Base-by-base conservation (phyloP, 2,113 vertebrate genomes). In the Mus spicilegus region DNA sequence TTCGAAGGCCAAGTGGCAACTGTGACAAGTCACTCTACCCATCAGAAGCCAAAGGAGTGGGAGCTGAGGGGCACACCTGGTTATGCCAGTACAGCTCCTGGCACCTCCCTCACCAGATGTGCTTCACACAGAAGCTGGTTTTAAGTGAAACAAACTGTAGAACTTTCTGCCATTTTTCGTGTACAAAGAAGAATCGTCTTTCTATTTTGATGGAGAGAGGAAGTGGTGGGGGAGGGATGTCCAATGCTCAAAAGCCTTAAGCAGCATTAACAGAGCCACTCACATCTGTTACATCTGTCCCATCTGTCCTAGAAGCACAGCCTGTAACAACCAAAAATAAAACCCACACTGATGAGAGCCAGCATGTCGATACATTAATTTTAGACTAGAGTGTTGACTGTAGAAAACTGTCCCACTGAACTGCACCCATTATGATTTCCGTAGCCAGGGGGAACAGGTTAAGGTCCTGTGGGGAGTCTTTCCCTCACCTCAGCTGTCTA, bases 211-310 rank as follows among this genome's bases (percentile, higher is more conserved):
- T 54, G 24, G 13, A 11, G 58, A 20, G 70, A 10, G 0, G 28
- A 67, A 30, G 19, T 42, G 30, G 9, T 24, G 12, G 51, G 7
- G 5, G 61, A 42, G 39, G 14, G 13, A 10, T 10, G 26, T 76
- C 63, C 56, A 87, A 1, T 12, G 82, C 39, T 76, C 87, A 36
- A 36, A 91, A 91, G 69, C 87, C 76, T 51, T 84, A n/a, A 65
- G 46, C 0, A 72, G 56, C 67, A 77, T 75, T 49, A 56, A 81
- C 36, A 82, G 56, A 56, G 30, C 54, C 16, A 46, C 87, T 92
- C 82, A 84, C 94, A 95, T 97, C 95, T 96, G 95, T 82, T 87
- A 78, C 94, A 94, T 97, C 95, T 96, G 95, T 82, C 88, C 63
- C 94, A 94, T 97, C 91, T 95, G 95, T 69, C 95, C 69, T 36